phyloP scores from a whole-genome alignment of 1,140 invertebrate species.

The Hyphantria cunea region DNA sequence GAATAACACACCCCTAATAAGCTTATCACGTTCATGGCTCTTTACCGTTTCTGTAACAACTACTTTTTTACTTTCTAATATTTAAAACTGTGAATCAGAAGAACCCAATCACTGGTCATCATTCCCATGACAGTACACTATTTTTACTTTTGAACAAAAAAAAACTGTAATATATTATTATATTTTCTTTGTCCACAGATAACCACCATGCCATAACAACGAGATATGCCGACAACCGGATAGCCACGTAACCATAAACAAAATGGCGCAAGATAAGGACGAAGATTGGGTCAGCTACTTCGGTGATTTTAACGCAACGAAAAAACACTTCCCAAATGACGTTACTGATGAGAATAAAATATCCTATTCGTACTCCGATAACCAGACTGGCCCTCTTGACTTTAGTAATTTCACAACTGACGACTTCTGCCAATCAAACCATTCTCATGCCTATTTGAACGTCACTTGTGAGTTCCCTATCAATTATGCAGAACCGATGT shows the following conservation, averaged over 20 bases:
- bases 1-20: too few species aligned
- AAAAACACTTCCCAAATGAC: constrained; percentile 29
- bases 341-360: constrained; percentile 34
- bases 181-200: constrained; percentile 28
- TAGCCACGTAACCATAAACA: constrained; percentile 19
- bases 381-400: constrained; percentile 44
- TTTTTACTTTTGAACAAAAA: too few species aligned
- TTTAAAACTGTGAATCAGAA: too few species aligned
- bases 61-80: too few species aligned
- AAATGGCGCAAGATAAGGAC: constrained; percentile 45
- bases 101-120: too few species aligned
- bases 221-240: constrained; percentile 10
- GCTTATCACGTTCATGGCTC: too few species aligned
- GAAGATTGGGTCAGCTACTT: constrained; percentile 44
- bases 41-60: too few species aligned
- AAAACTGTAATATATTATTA: not conserved
- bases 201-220: constrained; percentile 1
- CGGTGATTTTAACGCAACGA: constrained; percentile 31
- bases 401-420: constrained; percentile 67
- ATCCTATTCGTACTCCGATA: constrained; percentile 57
- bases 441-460: constrained; percentile 81
- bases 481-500: constrained; percentile 86
- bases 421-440: constrained; percentile 67
- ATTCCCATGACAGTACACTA: too few species aligned
- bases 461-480: constrained; percentile 86